Percentiles rank a stretch among this genome's conserved stretches.
These are phyloP conservation scores for Pseudobourletiella spinata DNA, from an alignment of 1,140 invertebrate species.

Conservation along the genomic window DNA sequence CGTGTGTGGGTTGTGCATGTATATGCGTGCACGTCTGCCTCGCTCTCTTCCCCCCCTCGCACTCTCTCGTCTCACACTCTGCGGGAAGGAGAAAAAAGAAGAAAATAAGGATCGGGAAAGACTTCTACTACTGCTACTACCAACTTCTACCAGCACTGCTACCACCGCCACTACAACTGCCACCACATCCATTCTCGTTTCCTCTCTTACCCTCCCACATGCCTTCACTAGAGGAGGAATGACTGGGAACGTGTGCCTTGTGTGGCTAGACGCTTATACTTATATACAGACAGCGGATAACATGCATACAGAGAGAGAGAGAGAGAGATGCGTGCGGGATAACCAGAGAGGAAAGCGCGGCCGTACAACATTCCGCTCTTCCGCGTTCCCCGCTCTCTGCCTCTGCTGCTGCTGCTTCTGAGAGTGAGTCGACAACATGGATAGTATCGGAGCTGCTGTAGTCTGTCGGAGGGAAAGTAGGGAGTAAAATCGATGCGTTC, in stretches of 20 bases:
- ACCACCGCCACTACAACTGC: too few relatives aligned
- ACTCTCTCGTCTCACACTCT: background rate
- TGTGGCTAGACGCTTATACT: too few relatives aligned
- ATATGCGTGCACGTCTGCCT: background rate
- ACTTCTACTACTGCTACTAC: background rate
- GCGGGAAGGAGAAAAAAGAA: background rate
- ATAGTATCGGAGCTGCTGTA: too few relatives aligned
- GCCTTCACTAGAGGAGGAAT: constrained; percentile 2
- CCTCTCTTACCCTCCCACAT: constrained; percentile 3
- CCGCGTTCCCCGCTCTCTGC: too few relatives aligned
- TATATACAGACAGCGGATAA: background rate
- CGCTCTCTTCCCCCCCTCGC: background rate
- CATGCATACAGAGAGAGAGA: background rate
- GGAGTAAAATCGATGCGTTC: constrained; percentile 2
- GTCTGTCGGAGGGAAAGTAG: too few relatives aligned
- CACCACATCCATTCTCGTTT: too few relatives aligned
- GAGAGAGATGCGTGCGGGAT: background rate
- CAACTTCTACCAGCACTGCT: background rate
- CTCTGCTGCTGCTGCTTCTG: too few relatives aligned
- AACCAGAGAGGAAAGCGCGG: too few relatives aligned
- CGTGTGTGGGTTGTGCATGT: too few relatives aligned
- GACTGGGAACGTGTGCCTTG: too few relatives aligned
- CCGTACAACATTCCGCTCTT: too few relatives aligned
- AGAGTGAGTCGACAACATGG: too few relatives aligned
- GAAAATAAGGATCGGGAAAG: constrained; percentile 4